phyloP scores from a whole-genome alignment of 2,888 invertebrate species.

The Choristoneura rosaceana region DNA sequence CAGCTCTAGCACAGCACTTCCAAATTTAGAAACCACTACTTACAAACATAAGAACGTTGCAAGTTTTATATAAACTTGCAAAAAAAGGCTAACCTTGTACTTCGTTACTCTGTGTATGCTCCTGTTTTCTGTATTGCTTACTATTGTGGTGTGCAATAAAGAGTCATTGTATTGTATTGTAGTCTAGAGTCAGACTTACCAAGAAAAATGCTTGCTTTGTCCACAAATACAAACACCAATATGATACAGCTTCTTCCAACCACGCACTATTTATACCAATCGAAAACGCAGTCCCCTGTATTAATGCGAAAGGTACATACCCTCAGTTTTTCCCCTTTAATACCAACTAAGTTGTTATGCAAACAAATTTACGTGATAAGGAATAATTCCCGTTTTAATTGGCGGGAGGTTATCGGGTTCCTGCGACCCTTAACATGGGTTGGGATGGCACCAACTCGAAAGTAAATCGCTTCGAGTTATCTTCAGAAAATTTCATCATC shows the following conservation, averaged over 20 bases:
- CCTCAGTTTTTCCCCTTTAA: conserved; percentile 15
- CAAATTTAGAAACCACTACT: too few relatives aligned
- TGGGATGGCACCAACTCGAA: neutral
- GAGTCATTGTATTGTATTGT: too few relatives aligned
- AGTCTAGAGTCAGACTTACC: neutral
- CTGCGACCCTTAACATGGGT: conserved; percentile 5
- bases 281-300: neutral
- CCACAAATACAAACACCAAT: neutral
- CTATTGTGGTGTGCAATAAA: too few relatives aligned
- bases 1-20: too few relatives aligned
- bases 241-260: neutral
- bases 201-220: neutral
- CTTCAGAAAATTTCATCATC: neutral
- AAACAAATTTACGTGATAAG: conserved; percentile 29
- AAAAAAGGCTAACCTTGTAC: too few relatives aligned
- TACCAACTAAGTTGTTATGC: neutral
- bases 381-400: conserved; percentile 33
- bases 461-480: neutral
- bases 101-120: too few relatives aligned
- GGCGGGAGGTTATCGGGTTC: conserved; percentile 12
- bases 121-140: too few relatives aligned
- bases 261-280: neutral
- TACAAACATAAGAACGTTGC: too few relatives aligned
- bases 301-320: neutral
- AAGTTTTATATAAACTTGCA: too few relatives aligned